These are phyloP conservation scores for Serilophus lunatus DNA, from an alignment of 2,113 vertebrate species.

Conservation along the genomic window DNA sequence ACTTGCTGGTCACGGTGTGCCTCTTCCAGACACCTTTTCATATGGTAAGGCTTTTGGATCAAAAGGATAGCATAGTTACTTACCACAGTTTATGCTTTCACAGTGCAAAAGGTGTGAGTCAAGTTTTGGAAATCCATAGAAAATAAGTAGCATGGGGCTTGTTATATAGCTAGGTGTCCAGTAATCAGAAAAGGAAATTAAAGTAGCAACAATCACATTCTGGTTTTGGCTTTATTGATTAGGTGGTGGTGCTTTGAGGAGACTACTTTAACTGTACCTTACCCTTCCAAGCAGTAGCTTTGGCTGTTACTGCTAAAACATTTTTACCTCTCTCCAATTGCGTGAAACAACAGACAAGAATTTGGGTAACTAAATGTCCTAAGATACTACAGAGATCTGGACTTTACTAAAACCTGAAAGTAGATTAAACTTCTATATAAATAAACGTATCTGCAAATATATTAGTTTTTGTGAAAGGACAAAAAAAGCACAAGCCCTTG, in stretches of 20 bases:
- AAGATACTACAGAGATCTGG: background rate
- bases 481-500: background rate
- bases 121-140: background rate
- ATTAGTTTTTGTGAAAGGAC: background rate
- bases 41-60: slow-evolving; percentile 69
- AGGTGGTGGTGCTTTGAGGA: background rate
- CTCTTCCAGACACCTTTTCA: slow-evolving; percentile 81
- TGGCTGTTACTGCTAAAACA: background rate
- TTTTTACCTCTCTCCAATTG: background rate
- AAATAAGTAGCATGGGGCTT: background rate
- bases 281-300: background rate
- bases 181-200: background rate
- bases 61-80: background rate
- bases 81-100: background rate
- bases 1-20: slow-evolving; percentile 80
- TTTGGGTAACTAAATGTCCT: background rate
- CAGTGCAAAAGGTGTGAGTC: background rate
- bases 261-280: background rate
- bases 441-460: background rate
- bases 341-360: background rate
- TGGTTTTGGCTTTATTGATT: background rate
- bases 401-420: background rate
- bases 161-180: background rate
- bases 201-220: background rate
- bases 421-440: background rate